phyloP scores from a whole-genome alignment of 2,113 vertebrate species.

The Setophaga kirtlandii region DNA sequence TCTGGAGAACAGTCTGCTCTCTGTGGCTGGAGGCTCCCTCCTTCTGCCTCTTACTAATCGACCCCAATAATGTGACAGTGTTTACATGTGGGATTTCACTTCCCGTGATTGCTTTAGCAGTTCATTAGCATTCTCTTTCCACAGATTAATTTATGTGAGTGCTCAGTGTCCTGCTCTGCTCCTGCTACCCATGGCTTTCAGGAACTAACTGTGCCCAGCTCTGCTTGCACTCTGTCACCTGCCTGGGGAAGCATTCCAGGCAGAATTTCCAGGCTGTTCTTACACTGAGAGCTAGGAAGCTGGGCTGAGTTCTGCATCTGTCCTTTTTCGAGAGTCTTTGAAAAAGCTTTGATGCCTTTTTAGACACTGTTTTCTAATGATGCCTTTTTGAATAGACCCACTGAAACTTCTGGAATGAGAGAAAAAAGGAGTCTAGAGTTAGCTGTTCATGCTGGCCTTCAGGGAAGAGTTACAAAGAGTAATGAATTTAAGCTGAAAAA shows the following conservation, averaged over 20 bases:
- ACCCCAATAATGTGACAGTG: background rate
- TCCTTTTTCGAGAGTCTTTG: background rate
- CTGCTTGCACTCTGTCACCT: background rate
- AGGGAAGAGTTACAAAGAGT: background rate
- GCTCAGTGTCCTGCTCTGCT: background rate
- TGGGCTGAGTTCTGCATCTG: rapidly evolving
- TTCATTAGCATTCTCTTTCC: background rate
- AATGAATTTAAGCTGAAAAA: background rate
- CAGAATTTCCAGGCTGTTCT: background rate
- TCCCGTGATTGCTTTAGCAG: background rate
- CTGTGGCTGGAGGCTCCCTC: background rate
- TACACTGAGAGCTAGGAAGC: background rate
- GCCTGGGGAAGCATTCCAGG: background rate
- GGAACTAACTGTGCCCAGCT: rapidly evolving
- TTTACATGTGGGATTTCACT: background rate
- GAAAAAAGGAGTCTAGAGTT: background rate
- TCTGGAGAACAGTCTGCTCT: background rate
- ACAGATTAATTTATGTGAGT: background rate
- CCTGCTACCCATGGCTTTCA: background rate
- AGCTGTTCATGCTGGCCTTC: background rate
- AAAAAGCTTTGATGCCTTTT: background rate
- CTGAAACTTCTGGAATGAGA: background rate
- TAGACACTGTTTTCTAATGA: background rate
- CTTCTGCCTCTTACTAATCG: background rate
- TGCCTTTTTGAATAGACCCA: background rate